Conservation (phyloP, 2,888 invertebrate species). For the Zeuzera pyrina region DNA sequence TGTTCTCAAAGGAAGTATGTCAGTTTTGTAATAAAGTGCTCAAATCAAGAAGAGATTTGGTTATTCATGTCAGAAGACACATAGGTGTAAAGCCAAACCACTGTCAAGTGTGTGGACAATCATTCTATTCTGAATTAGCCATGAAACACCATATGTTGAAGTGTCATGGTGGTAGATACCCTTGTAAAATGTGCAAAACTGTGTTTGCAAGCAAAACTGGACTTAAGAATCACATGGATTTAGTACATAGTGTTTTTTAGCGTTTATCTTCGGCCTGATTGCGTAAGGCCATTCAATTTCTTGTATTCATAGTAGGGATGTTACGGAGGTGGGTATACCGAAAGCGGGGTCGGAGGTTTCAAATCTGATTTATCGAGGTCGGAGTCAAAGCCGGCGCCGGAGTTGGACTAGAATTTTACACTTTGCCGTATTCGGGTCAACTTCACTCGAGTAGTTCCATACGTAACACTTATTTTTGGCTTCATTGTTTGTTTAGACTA, state of each 20-base stretch:
- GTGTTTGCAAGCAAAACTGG: slow-evolving; percentile 34
- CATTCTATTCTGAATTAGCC: slow-evolving; percentile 39
- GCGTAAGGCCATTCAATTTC: no score
- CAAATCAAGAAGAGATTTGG: slow-evolving; percentile 42
- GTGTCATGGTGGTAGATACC: slow-evolving; percentile 45
- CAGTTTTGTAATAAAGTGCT: slow-evolving; percentile 45
- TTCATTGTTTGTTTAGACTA: no score
- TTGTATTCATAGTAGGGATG: no score
- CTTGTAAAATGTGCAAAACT: slow-evolving; percentile 46
- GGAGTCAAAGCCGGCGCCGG: no score
- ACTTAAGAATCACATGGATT: slow-evolving; percentile 39
- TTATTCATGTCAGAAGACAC: slow-evolving; percentile 54
- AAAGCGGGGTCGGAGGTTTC: no score
- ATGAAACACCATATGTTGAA: slow-evolving; percentile 40
- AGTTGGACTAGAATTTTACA: no score
- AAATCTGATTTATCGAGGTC: no score
- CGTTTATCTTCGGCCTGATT: not conserved
- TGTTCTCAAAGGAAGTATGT: slow-evolving; percentile 38
- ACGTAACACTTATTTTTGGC: no score
- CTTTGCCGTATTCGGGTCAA: no score
- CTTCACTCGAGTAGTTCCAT: no score
- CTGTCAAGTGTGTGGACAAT: slow-evolving; percentile 42
- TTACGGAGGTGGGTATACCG: no score
- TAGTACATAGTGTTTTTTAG: slow-evolving; percentile 21
- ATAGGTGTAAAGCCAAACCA: slow-evolving; percentile 45